Base-by-base conservation (phyloP, 2,888 invertebrate species). In the Erannis defoliaria region DNA sequence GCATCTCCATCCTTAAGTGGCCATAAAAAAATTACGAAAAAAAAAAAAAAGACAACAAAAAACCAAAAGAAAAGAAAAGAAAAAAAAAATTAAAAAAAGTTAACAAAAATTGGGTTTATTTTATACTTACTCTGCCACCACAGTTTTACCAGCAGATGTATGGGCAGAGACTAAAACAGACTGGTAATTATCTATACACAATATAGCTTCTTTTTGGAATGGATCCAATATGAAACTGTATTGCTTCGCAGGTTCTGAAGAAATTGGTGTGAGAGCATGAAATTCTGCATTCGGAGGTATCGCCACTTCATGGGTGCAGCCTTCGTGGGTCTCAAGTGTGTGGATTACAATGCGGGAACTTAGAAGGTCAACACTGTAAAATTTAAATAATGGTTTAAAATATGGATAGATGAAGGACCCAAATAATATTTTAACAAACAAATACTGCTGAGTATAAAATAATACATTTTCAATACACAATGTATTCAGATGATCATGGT, bases 101-200 rank as follows among this genome's bases (percentile, higher is more conserved):
- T n/a, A n/a, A n/a, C n/a, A n/a, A n/a, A n/a, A n/a, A n/a, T n/a
- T n/a, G n/a, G n/a, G 16, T 16, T 53, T 8, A 31, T 50, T 12
- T 0, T 19, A 45, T 58, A 88, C 97, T 95, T 94, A 99, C 97
- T 99, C 98, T 4, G 99, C 99, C 6, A 99, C 99, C 2, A 99
- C 99, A 57, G 99, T 99, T 95, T 99, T 99, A 53, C 99, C 99
- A 45, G 99, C 99, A 3, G 99, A 99, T 0, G 99, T 99, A 83
- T 99, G 99, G 6, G 99, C 99, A 1, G 99, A 99, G 0, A 99
- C 99, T 42, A 99, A 94, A 5, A 99, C 99, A 9, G 99, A 99
- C 82, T 99, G 99, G 80, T 98, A 96, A 86, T 99, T 99, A 82
- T 99, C 99, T 74, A 99, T 96, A 84, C 99, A 99, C 51, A 97